Evolutionary conservation across 2,113 vertebrate species (phyloP).

Genomic region (Egretta garzetta): DNA sequence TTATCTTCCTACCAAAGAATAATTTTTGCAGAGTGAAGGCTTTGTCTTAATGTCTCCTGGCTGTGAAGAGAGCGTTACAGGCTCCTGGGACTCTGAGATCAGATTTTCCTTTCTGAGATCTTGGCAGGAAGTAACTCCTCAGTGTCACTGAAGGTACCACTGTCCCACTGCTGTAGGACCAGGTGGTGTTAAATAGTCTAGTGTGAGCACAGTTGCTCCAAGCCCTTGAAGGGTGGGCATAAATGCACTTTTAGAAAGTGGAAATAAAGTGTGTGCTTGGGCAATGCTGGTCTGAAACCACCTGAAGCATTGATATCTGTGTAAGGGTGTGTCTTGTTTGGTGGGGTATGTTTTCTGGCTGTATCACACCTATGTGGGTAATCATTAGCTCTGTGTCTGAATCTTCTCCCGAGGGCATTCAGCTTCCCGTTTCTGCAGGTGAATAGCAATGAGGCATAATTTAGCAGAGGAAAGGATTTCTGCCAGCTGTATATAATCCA

Average conservation of each 20-base stretch:
- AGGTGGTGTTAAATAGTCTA: not conserved
- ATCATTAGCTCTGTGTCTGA: conserved; percentile 19
- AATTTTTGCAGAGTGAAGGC: not conserved
- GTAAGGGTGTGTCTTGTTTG: not conserved
- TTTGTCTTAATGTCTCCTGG: not conserved
- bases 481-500: conserved; percentile 14
- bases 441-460: conserved; percentile 46
- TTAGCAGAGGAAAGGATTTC: conserved; percentile 1
- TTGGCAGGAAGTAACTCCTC: rapidly evolving
- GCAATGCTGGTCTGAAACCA: rapidly evolving
- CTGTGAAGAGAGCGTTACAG: not conserved
- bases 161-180: not conserved
- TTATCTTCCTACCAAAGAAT: not conserved
- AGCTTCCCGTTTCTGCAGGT: conserved; percentile 16
- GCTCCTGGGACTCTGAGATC: not conserved
- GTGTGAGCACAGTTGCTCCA: not conserved
- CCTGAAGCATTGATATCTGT: rapidly evolving
- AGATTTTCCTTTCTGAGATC: not conserved
- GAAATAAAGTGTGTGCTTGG: not conserved
- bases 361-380: not conserved
- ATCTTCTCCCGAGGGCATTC: not conserved
- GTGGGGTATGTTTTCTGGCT: not conserved
- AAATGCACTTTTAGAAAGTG: not conserved
- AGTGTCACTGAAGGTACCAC: rapidly evolving
- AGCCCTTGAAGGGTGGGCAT: not conserved